Base-by-base conservation (phyloP, 2,888 invertebrate species). In the Sceliomorpha sp. region DNA sequence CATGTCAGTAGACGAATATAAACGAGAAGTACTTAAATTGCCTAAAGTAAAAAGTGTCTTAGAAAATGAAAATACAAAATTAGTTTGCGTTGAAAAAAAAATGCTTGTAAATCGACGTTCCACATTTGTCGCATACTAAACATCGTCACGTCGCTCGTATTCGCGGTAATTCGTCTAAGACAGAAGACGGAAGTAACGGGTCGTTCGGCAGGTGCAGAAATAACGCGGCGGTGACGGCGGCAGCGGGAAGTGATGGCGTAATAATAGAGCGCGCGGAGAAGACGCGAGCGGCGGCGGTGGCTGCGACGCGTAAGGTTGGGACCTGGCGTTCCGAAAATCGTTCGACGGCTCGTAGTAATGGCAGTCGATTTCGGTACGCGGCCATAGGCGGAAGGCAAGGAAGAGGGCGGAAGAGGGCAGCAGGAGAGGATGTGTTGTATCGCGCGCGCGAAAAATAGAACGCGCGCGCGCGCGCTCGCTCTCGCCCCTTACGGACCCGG, bases 201-300 rank as follows among this genome's bases (percentile, higher is more conserved):
- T 68, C 70, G 70, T 72, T 74, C 72, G 74, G 76, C 76, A 76
- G 76, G 73, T 74, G 74, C 48, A 68, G 73, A 73, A 74, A 74
- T 73, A 73, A 72, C 70, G 55, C 55, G 29, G 40, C 37, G 47
- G 44, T n/a, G n/a, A n/a, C n/a, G n/a, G n/a, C n/a, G n/a, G n/a
- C 15, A 67, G 70, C 60, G 63, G 67, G 55, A 64, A 67, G 64
- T 62, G 36, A 55, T 51, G 34, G 39, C 62, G 67, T 63, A 75
- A 70, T 75, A 75, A 77, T 75, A 75, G 77, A 74, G 73, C 47
- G 66, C 67, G 48, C 39, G 64, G 45, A 29, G 12, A 32, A 48
- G 40, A 31, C 39, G 39, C 20, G 31, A n/a, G 10, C 36, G 32
- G 51, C 56, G 39, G 34, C 47, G 51, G 20, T 47, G 32, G 15